phyloP scores from a whole-genome alignment of 2,888 invertebrate genomes.

The Podabrus alpinus region DNA sequence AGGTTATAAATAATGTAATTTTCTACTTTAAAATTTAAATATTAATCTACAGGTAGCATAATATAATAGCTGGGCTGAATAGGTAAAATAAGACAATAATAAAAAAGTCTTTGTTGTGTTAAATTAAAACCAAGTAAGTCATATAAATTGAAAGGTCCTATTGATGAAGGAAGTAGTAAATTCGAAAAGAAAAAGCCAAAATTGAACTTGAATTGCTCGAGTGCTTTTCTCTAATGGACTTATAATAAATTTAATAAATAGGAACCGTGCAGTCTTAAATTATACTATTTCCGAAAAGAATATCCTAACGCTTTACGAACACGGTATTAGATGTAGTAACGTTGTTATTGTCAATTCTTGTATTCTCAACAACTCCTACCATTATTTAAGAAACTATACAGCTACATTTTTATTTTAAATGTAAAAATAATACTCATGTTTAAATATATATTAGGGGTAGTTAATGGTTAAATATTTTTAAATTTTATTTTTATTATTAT shows the following conservation, averaged over 20 bases:
- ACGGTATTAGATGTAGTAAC: neutral
- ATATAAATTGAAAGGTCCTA: neutral
- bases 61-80: too few relatives aligned
- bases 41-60: neutral
- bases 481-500: too few relatives aligned
- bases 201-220: neutral
- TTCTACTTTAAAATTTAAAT: too few relatives aligned
- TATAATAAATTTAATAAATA: constrained; percentile 4
- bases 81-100: neutral
- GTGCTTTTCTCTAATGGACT: constrained; percentile 2
- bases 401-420: neutral
- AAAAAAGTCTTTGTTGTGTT: neutral
- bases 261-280: constrained; percentile 5
- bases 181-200: constrained; percentile 3
- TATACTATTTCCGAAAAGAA: neutral
- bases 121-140: neutral
- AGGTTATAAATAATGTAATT: too few relatives aligned
- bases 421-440: neutral
- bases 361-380: neutral
- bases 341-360: constrained; percentile 1
- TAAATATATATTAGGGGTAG: too few relatives aligned
- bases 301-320: neutral
- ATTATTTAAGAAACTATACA: neutral
- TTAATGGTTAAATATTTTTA: too few relatives aligned
- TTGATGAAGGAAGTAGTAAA: neutral